A percentile compares a stretch with the other conserved stretches of the same genome.
phyloP scores from a whole-genome alignment of 2,888 invertebrate species.

The Hyles lineata region DNA sequence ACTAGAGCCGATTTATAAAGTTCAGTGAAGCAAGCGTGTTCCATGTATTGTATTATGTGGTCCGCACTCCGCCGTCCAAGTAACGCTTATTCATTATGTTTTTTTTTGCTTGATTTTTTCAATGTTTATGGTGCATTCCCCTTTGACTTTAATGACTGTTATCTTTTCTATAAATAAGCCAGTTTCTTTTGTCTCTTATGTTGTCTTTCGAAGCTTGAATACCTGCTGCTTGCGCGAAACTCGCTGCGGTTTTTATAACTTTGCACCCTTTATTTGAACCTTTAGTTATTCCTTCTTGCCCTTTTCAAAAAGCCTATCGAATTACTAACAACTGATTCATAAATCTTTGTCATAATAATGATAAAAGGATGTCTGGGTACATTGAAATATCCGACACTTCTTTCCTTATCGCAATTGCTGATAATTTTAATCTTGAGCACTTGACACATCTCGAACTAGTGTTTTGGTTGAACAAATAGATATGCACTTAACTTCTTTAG shows the following conservation, averaged over 20 bases:
- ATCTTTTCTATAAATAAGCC: conserved; percentile 1
- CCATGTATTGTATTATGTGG: conserved; percentile 36
- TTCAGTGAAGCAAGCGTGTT: conserved; percentile 34
- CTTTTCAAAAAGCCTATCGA: not conserved
- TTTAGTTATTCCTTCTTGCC: not conserved
- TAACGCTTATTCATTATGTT: conserved; percentile 12
- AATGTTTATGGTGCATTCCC: conserved; percentile 12
- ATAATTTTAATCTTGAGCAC: too few relatives aligned
- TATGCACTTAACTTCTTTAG: not conserved
- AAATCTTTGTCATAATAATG: too few relatives aligned
- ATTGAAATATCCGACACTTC: too few relatives aligned
- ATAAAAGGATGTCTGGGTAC: too few relatives aligned
- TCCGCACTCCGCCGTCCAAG: conserved; percentile 2
- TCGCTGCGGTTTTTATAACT: too few relatives aligned
- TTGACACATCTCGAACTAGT: not conserved
- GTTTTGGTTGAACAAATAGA: not conserved
- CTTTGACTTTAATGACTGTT: conserved; percentile 20
- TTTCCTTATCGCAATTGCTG: too few relatives aligned
- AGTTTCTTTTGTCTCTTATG: not conserved
- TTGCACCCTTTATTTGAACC: not conserved
- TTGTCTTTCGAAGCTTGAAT: not conserved
- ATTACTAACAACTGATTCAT: not conserved
- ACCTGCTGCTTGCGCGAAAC: not conserved
- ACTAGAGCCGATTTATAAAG: conserved; percentile 38
- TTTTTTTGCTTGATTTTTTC: conserved; percentile 11